Percentiles rank a stretch among this genome's conserved stretches.
phyloP scores from a whole-genome alignment of 2,113 vertebrate species.

The Bos indicus region DNA sequence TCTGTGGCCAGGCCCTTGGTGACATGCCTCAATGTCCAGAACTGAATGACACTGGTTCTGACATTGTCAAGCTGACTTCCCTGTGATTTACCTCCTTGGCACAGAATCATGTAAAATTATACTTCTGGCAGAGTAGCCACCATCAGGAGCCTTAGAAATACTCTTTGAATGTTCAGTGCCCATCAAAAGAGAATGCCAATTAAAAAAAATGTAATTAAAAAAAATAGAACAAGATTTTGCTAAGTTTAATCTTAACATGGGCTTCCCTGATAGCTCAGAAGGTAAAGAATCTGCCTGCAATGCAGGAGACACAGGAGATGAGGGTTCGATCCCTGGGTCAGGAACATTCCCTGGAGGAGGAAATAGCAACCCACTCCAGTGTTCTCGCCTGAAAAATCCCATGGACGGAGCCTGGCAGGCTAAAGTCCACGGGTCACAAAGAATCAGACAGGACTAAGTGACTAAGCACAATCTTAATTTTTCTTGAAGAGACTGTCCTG shows the following conservation, averaged over 20 bases:
- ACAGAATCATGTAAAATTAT: background rate
- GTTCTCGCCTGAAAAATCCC: background rate
- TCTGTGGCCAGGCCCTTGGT: background rate
- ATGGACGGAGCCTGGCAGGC: background rate
- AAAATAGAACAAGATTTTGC: slow-evolving; percentile 26
- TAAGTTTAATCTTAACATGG: background rate
- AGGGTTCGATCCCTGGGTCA: background rate
- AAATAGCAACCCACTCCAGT: background rate
- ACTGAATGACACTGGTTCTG: background rate
- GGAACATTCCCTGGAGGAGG: background rate
- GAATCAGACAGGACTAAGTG: background rate
- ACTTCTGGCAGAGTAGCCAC: background rate
- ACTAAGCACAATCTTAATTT: background rate
- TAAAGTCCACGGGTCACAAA: background rate
- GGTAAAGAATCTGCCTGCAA: background rate
- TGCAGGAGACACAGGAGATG: background rate
- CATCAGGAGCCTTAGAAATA: slow-evolving; percentile 13
- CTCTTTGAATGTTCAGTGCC: background rate
- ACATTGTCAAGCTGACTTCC: background rate
- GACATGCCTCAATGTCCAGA: background rate
- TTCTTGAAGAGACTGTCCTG: background rate
- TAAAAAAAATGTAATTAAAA: background rate
- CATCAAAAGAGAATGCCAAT: slow-evolving; percentile 8
- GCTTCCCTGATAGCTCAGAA: background rate
- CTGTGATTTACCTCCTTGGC: slow-evolving; percentile 20